Evolutionary conservation across 2,888 invertebrate genomes (phyloP).

Genomic region (Athetis lepigone): DNA sequence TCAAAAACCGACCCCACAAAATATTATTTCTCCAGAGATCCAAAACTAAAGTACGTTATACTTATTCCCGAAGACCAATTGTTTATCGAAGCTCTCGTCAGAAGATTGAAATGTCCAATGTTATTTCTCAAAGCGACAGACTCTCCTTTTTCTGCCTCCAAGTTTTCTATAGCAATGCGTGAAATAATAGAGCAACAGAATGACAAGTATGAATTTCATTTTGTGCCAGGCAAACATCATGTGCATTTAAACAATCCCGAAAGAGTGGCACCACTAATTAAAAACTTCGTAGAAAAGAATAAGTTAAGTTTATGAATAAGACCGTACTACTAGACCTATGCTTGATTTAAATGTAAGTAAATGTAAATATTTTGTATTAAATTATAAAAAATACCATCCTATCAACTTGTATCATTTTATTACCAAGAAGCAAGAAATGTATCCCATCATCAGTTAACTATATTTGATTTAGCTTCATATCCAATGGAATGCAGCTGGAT

Average conservation of each 20-base stretch:
- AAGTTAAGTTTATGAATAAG: slow-evolving; percentile 65
- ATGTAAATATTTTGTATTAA: too few species aligned
- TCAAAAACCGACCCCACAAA: slow-evolving; percentile 90
- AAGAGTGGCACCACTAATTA: slow-evolving; percentile 88
- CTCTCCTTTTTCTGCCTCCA: slow-evolving; percentile 89
- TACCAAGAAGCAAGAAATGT: too few species aligned
- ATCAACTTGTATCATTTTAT: too few species aligned
- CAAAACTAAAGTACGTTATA: slow-evolving; percentile 90
- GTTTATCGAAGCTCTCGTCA: slow-evolving; percentile 89
- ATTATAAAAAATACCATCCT: too few species aligned
- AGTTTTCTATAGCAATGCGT: slow-evolving; percentile 89
- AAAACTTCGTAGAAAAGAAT: slow-evolving; percentile 88
- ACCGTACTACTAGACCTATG: not conserved
- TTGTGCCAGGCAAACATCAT: slow-evolving; percentile 93
- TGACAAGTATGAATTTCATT: slow-evolving; percentile 90
- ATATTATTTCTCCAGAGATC: slow-evolving; percentile 92
- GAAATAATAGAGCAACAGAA: slow-evolving; percentile 88
- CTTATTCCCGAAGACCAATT: slow-evolving; percentile 88
- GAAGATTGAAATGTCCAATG: slow-evolving; percentile 91
- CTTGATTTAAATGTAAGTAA: not conserved
- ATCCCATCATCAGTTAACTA: too few species aligned
- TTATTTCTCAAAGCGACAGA: slow-evolving; percentile 91
- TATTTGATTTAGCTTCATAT: too few species aligned
- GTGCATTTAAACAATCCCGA: slow-evolving; percentile 93
- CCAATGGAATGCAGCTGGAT: too few species aligned